These are phyloP conservation scores for Azorinus chamasolen DNA, from an alignment of 2,888 invertebrate species.

Conservation along the genomic window DNA sequence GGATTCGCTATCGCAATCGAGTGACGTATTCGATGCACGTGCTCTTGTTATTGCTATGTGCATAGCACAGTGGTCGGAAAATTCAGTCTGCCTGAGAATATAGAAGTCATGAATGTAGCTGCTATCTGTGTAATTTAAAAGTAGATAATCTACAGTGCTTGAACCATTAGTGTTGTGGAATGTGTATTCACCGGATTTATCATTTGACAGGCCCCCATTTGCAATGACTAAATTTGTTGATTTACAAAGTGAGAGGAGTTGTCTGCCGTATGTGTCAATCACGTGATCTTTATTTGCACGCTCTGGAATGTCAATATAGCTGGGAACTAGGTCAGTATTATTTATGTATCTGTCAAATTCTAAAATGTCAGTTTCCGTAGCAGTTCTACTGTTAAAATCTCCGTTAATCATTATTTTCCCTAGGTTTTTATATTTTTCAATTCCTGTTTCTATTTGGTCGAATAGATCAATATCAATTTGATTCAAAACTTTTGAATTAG, in stretches of 20 bases:
- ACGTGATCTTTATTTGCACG: conserved; percentile 2
- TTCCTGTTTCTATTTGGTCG: conserved; percentile 1
- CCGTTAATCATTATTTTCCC: neutral
- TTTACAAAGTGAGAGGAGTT: neutral
- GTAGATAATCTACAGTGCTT: conserved; percentile 2
- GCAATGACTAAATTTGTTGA: neutral
- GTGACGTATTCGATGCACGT: too few relatives aligned
- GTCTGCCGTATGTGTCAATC: neutral
- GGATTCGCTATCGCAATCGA: too few relatives aligned
- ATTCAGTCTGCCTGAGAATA: neutral
- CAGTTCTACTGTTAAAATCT: conserved; percentile 2
- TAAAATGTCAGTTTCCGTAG: neutral
- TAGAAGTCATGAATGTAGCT: neutral
- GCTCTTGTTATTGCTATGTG: neutral
- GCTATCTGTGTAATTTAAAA: neutral
- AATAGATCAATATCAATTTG: conserved; percentile 9
- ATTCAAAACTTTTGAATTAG: neutral
- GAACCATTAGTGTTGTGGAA: neutral
- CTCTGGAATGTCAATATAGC: neutral
- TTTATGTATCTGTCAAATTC: neutral
- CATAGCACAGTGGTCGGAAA: neutral
- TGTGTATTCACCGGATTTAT: neutral
- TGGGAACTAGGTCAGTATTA: neutral
- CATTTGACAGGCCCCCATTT: neutral
- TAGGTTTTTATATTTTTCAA: neutral